Evolutionary conservation across 2,113 vertebrate genomes (phyloP).

Genomic region (Labeo rohita): DNA sequence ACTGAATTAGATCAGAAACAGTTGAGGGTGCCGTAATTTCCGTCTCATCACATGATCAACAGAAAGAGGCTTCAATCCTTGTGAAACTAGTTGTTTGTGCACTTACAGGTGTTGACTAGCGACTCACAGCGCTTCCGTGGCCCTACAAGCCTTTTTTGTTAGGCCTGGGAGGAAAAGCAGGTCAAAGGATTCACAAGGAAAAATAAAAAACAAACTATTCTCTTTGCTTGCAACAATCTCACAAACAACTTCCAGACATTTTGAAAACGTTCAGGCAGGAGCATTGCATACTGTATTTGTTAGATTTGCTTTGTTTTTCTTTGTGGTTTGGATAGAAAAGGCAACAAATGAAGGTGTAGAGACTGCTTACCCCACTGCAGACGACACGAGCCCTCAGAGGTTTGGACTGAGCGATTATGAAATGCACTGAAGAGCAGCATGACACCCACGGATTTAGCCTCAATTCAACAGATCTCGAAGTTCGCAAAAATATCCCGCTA

Average conservation of each 20-base stretch:
- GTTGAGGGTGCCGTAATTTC: constrained; percentile 64
- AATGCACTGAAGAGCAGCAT: constrained; percentile 56
- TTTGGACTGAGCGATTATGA: constrained; percentile 62
- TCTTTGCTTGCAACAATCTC: constrained; percentile 65
- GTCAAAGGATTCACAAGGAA: constrained; percentile 95
- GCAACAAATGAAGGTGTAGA: constrained; percentile 79
- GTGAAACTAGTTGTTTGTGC: constrained; percentile 90
- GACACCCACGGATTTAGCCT: constrained; percentile 63
- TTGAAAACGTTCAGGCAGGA: constrained; percentile 62
- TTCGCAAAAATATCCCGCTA: background rate
- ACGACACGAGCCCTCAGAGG: constrained; percentile 64
- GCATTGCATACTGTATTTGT: constrained; percentile 57
- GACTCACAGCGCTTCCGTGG: constrained; percentile 95
- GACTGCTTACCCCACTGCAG: constrained; percentile 78
- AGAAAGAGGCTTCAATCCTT: constrained; percentile 87
- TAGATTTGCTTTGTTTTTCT: constrained; percentile 30
- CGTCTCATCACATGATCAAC: constrained; percentile 70
- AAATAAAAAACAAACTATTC: constrained; percentile 57
- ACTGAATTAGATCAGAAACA: constrained; percentile 42
- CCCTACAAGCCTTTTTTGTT: constrained; percentile 99
- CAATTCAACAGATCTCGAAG: background rate
- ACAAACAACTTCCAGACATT: constrained; percentile 63
- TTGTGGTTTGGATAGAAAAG: constrained; percentile 69
- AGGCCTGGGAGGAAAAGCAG: constrained; percentile 99
- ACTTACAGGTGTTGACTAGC: constrained; percentile 99